A percentile compares a stretch with the other conserved stretches of the same genome.
These are phyloP conservation scores for Tetraneura akinire DNA, from an alignment of 1,140 invertebrate genomes.

Conservation along the genomic window DNA sequence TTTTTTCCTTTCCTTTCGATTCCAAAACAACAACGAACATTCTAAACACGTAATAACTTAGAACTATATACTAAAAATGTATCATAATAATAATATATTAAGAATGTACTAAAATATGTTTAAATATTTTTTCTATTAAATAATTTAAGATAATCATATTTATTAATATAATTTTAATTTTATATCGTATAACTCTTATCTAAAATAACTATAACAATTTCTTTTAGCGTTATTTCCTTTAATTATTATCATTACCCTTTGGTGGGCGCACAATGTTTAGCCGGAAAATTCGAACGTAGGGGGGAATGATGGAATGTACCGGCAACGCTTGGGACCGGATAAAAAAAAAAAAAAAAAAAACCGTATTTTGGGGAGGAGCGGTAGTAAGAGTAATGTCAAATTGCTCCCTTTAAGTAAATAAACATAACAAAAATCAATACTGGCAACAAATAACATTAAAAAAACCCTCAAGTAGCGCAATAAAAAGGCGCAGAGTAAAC, in stretches of 20 bases:
- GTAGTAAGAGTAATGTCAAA: slow-evolving; percentile 20
- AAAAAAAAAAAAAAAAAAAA: slow-evolving; percentile 40
- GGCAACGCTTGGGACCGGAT: slow-evolving; percentile 48
- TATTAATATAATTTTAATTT: slow-evolving; percentile 50
- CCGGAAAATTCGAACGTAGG: slow-evolving; percentile 51
- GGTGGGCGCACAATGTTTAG: slow-evolving; percentile 48
- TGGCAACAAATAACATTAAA: slow-evolving; percentile 51
- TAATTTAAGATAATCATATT: slow-evolving; percentile 51
- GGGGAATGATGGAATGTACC: slow-evolving; percentile 48
- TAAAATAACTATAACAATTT: slow-evolving; percentile 52
- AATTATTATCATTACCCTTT: slow-evolving; percentile 47
- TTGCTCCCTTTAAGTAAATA: slow-evolving; percentile 47
- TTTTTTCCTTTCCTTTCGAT: slow-evolving; percentile 34
- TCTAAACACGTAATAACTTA: slow-evolving; percentile 48
- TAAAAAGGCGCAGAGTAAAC: slow-evolving; percentile 44
- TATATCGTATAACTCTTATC: slow-evolving; percentile 50
- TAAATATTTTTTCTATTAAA: slow-evolving; percentile 50
- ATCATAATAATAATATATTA: slow-evolving; percentile 37
- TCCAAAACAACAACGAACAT: slow-evolving; percentile 50
- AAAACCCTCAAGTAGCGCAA: slow-evolving; percentile 48
- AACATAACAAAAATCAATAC: slow-evolving; percentile 50
- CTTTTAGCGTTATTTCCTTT: slow-evolving; percentile 44
- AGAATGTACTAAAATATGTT: slow-evolving; percentile 50
- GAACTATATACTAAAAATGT: slow-evolving; percentile 46
- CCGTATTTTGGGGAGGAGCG: slow-evolving; percentile 8